phyloP scores from a whole-genome alignment of 2,797 vertebrate species.

The Chelon auratus region DNA sequence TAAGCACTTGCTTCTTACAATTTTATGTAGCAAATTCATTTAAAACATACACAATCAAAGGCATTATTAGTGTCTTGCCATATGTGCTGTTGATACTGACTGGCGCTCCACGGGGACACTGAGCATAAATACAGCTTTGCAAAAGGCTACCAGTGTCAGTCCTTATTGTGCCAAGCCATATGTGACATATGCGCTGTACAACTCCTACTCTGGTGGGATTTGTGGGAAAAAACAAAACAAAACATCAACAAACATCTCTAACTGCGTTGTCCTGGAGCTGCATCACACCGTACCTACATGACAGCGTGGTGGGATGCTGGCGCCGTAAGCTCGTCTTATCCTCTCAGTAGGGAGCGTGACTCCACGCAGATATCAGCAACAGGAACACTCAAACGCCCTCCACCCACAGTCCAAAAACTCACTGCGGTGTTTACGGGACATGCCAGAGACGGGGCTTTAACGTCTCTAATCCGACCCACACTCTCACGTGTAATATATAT shows the following conservation, averaged over 20 bases:
- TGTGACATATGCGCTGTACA: constrained; percentile 13
- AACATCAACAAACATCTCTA: neutral
- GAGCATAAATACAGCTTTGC: neutral
- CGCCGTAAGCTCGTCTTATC: constrained; percentile 52
- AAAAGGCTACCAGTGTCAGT: neutral
- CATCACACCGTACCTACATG: constrained; percentile 37
- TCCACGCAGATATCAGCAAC: constrained; percentile 34
- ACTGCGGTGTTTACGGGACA: constrained; percentile 6
- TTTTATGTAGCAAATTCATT: neutral
- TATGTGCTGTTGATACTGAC: neutral
- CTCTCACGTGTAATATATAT: neutral
- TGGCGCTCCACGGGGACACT: constrained; percentile 3
- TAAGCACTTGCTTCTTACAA: too few relatives aligned
- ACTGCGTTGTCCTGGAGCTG: constrained; percentile 5
- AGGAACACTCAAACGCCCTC: constrained; percentile 28
- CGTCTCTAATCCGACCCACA: constrained; percentile 11
- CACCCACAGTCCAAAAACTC: constrained; percentile 39
- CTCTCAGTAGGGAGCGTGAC: constrained; percentile 35
- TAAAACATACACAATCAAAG: too few relatives aligned
- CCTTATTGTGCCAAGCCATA: constrained; percentile 21
- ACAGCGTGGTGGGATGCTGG: constrained; percentile 39
- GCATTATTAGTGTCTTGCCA: neutral
- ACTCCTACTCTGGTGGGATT: constrained; percentile 24
- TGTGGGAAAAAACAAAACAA: neutral
- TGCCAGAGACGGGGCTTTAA: constrained; percentile 8